Evolutionary conservation across 2,888 invertebrate species (phyloP).

Genomic region (Antheraea yamamai): DNA sequence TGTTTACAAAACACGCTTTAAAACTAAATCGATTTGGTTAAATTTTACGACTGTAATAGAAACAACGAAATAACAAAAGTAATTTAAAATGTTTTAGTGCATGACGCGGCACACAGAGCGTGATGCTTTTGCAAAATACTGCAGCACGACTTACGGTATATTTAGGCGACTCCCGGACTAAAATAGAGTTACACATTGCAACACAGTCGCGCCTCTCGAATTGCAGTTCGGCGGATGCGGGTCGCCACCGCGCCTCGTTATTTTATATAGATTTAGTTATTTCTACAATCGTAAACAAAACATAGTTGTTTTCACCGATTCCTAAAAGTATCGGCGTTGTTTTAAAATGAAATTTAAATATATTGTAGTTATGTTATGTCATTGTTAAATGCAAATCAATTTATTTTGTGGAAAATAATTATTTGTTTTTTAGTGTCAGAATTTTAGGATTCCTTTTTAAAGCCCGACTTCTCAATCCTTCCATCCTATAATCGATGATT

Average conservation of each 20-base stretch:
- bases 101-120: constrained; percentile 13
- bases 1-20: constrained; percentile 5
- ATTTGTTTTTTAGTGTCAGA: no score
- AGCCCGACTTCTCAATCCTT: no score
- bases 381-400: neutral
- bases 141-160: constrained; percentile 10
- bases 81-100: neutral
- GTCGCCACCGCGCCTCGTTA: neutral
- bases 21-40: neutral
- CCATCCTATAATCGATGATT: no score
- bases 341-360: neutral
- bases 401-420: no score
- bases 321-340: neutral
- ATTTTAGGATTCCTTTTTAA: no score
- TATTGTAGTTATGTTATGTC: neutral
- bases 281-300: neutral
- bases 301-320: neutral
- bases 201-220: constrained; percentile 1
- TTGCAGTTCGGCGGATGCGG: constrained; percentile 6
- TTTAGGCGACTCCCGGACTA: constrained; percentile 9
- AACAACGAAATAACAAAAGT: constrained; percentile 13
- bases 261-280: neutral
- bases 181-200: constrained; percentile 14
- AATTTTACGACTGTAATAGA: constrained; percentile 1
- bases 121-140: constrained; percentile 21